phyloP scores from a whole-genome alignment of 2,113 vertebrate species.

The Raja brachyura region DNA sequence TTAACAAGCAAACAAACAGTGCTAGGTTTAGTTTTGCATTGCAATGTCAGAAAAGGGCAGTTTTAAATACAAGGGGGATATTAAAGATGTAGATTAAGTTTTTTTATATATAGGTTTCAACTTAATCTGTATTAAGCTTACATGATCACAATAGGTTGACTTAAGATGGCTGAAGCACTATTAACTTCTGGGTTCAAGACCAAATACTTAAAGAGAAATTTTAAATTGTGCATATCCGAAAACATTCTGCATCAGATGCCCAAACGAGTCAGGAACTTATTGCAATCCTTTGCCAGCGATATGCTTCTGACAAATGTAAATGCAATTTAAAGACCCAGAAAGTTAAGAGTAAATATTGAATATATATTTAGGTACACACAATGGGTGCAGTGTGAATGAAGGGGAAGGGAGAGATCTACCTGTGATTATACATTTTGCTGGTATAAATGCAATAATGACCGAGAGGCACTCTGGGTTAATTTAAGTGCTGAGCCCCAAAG shows the following conservation, averaged over 20 bases:
- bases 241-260: neutral
- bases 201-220: neutral
- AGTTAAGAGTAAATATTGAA: neutral
- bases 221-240: neutral
- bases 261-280: neutral
- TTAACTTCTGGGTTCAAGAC: constrained; percentile 1
- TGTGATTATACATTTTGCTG: neutral
- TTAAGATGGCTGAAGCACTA: neutral
- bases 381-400: neutral
- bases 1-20: constrained; percentile 22
- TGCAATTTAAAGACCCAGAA: neutral
- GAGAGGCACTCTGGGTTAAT: neutral
- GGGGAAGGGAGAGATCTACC: neutral
- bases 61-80: constrained; percentile 19
- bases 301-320: neutral
- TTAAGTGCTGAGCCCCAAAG: neutral
- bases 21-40: constrained; percentile 25
- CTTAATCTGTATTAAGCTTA: neutral
- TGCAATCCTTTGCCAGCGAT: neutral
- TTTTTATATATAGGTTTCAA: neutral
- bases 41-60: constrained; percentile 28
- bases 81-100: neutral
- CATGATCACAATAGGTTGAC: neutral
- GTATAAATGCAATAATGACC: neutral
- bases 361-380: neutral